Base-by-base conservation (phyloP, 2,113 vertebrate genomes). In the Urocolius indicus region DNA sequence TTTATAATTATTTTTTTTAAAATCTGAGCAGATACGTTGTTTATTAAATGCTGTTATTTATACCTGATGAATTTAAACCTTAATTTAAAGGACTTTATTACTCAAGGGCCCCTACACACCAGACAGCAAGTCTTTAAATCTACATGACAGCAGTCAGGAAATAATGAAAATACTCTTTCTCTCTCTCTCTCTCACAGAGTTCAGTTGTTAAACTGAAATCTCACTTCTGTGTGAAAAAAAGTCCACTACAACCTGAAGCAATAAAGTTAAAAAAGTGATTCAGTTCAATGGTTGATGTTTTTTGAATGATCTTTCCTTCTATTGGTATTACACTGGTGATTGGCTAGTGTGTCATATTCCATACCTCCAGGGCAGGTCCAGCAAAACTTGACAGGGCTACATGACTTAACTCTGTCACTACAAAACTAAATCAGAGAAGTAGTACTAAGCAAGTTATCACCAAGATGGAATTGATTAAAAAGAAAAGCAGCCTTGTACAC, bases 141-240 rank as follows among this genome's bases (percentile, higher is more conserved):
- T 49, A 61, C 8, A 58, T 57, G 52, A 84, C 69, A 89, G 81
- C 36, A 73, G 45, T 7, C 43, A 71, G 55, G 23, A 45, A 84
- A 63, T 16, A 65, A 72, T 30, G 32, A 32, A 65, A 45, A 54
- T 62, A 55, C 78, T 41, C 38, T 41, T 41, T 41, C 38, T 68
- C 34, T 51, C 38, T 36, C 26, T 78, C 49, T 87, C 20, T 19
- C n/a, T 74, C 38, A 43, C 27, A 32, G 18, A 67, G 38, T 43
- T 93, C 59, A 68, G 55, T 5, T 94, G 67, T 84, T 67, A 87
- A 84, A 79, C 34, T 57, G 54, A 77, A 95, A 94, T 87, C 84
- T 65, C 43, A 45, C 74, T 90, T 91, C n/a, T 49, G 58, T 90
- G 46, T 66, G 63, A 71, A 57, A 76, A 76, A 87, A 63, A 54